These are phyloP conservation scores for Pandemis corylana DNA, from an alignment of 2,888 invertebrate genomes.

Conservation along the genomic window DNA sequence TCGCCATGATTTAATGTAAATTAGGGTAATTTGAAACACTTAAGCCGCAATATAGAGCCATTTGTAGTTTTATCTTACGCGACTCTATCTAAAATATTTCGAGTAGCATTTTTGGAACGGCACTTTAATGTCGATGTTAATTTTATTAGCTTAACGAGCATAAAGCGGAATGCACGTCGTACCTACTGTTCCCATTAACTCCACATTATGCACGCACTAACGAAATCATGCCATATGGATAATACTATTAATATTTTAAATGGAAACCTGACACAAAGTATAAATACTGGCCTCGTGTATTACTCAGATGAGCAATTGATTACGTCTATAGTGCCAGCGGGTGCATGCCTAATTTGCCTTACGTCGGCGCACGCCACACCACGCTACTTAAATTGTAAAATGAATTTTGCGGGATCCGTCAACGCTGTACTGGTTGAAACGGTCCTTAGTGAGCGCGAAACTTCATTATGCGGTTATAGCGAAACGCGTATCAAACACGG, in stretches of 20 bases:
- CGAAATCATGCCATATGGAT: slow-evolving; percentile 27
- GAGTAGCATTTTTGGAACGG: slow-evolving; percentile 24
- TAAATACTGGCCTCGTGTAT: slow-evolving; percentile 10
- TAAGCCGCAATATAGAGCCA: slow-evolving; percentile 29
- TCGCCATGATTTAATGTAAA: slow-evolving; percentile 50
- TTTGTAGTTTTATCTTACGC: slow-evolving; percentile 15
- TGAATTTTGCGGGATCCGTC: slow-evolving; percentile 62
- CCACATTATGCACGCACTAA: slow-evolving; percentile 25
- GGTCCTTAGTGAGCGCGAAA: slow-evolving; percentile 69
- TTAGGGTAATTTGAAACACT: slow-evolving; percentile 43
- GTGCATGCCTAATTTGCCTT: slow-evolving; percentile 40
- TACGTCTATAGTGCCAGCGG: slow-evolving; percentile 37
- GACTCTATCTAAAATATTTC: slow-evolving; percentile 16
- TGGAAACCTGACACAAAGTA: slow-evolving; percentile 15
- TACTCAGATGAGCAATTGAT: slow-evolving; percentile 37
- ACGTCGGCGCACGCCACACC: slow-evolving; percentile 35
- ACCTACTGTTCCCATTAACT: slow-evolving; percentile 6
- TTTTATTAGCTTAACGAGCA: slow-evolving; percentile 31
- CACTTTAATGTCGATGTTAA: slow-evolving; percentile 22
- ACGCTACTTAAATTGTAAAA: slow-evolving; percentile 59
- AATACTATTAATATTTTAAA: slow-evolving; percentile 21
- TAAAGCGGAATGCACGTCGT: slow-evolving; percentile 11
- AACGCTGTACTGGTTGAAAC: slow-evolving; percentile 70
- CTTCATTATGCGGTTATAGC: slow-evolving; percentile 76
- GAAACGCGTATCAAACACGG: slow-evolving; percentile 69